Base-by-base conservation (phyloP, 23 tunicate genomes). In the Ciona savignyi region DNA sequence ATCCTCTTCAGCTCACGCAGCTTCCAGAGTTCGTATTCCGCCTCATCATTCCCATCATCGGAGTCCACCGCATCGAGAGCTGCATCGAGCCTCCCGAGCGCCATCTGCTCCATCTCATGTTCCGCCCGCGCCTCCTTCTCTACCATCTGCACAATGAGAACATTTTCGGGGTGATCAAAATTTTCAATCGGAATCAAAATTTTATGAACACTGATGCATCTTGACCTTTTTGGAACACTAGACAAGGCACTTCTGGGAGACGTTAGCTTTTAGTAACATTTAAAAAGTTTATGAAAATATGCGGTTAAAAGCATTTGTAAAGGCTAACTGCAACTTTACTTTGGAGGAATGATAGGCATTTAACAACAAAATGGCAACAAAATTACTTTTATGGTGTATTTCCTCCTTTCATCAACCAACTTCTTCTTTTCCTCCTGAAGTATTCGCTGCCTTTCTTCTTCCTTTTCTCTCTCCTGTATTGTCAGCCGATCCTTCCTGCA, bases 1-100 rank as follows among this genome's bases (percentile, higher is more conserved):
- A 95, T 79, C 61, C 99, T 78, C 70, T 89, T 90, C 71, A 95
- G 68, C 48, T 95, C 99, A 4, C 99, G 87, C 27, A 95, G 81
- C 68, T 95, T 95, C 99, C 99, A 95, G 0, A 83, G 77, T 80
- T 95, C 99, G 68, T 88, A 95, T 64, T 95, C 99, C 6, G 88
- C 99, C 51, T 95, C 99, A 72, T 90, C 96, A 33, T 95, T 85
- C 6, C 86, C 96, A 73, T 95, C 96, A 62, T 95, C 99, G 22
- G 96, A 88, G 56, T 87, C 96, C 24, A 85, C 70, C 25, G 84
- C 86, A 32, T 73, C 85, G 27, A 83, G 68, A 15, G 87, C 89
- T 22, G 84, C 89, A 3, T 84, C 73, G 29, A 85, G 28, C 51
- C 68, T 74, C 63, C 80, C 86, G 33, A 48, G 75, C 0, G 82